These are phyloP conservation scores for Entosphenus tridentatus DNA, from an alignment of 2,113 vertebrate species.

Conservation along the genomic window DNA sequence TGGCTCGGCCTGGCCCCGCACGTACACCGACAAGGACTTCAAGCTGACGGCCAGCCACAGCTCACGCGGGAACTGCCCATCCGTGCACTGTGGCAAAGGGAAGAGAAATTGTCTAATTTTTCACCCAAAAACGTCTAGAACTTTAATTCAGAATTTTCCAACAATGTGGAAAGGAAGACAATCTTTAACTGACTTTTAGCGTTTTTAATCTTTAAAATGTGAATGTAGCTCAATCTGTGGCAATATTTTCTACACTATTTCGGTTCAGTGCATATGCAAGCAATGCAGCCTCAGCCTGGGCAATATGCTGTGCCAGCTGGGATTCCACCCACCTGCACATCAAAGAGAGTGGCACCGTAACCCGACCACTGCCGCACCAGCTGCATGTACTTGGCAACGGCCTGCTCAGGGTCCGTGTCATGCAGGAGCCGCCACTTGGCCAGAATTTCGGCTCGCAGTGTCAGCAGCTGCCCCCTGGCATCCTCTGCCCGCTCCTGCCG, in stretches of 20 bases:
- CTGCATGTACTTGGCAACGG: constrained; percentile 57
- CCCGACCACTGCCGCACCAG: constrained; percentile 64
- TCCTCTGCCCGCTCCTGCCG: constrained; percentile 31
- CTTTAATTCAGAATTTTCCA: constrained; percentile 6
- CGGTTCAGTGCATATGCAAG: background rate
- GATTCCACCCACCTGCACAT: constrained; percentile 49
- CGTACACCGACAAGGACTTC: constrained; percentile 51
- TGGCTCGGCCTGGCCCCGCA: constrained; percentile 48
- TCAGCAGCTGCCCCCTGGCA: constrained; percentile 38
- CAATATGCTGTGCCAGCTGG: background rate
- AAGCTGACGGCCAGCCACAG: constrained; percentile 57
- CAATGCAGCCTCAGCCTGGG: background rate
- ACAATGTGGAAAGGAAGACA: constrained; percentile 12
- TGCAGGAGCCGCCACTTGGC: constrained; percentile 59
- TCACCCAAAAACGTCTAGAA: constrained; percentile 2
- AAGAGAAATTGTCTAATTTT: background rate
- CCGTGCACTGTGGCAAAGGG: constrained; percentile 26
- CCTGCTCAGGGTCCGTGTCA: constrained; percentile 47
- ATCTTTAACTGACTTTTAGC: background rate
- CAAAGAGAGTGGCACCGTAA: constrained; percentile 71
- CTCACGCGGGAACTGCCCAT: constrained; percentile 38
- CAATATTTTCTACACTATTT: background rate
- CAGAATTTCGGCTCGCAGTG: constrained; percentile 39
- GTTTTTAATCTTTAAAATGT: too few species aligned
- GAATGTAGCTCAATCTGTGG: background rate